phyloP scores from a whole-genome alignment of 2,888 invertebrate genomes.

The Melipona beecheii region DNA sequence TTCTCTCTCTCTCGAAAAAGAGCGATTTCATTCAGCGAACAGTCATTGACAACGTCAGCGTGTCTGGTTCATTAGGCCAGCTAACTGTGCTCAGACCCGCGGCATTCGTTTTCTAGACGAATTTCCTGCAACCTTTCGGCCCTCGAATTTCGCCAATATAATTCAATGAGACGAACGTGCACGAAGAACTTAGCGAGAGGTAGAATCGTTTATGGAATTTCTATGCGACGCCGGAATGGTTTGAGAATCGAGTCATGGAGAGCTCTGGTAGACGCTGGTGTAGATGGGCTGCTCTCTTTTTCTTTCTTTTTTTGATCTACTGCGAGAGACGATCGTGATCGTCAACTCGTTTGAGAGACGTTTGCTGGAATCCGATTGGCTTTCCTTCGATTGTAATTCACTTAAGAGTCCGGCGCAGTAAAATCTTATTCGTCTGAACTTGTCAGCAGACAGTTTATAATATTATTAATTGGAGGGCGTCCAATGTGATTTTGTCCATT shows the following conservation, averaged over 20 bases:
- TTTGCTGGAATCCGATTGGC: conserved; percentile 3
- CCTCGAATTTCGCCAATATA: not conserved
- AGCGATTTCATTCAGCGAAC: conserved; percentile 65
- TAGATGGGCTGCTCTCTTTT: conserved; percentile 15
- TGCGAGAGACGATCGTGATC: not conserved
- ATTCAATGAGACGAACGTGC: conserved; percentile 27
- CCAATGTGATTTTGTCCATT: too few relatives aligned
- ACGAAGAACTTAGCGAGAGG: not conserved
- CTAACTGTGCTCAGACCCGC: conserved; percentile 8
- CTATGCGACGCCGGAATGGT: conserved; percentile 4
- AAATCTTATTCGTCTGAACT: too few relatives aligned
- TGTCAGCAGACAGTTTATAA: too few relatives aligned
- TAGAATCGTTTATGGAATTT: conserved; percentile 24
- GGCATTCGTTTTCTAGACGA: conserved; percentile 15
- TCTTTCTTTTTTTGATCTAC: not conserved
- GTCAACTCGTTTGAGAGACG: conserved; percentile 7
- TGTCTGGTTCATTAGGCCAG: conserved; percentile 44
- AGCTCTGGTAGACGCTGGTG: conserved; percentile 3
- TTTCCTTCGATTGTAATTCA: not conserved
- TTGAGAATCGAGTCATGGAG: conserved; percentile 16
- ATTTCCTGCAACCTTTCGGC: conserved; percentile 26
- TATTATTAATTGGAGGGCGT: too few relatives aligned
- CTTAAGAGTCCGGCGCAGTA: not conserved
- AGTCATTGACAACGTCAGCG: conserved; percentile 60
- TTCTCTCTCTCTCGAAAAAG: conserved; percentile 42